Base-by-base conservation (phyloP, 1,140 invertebrate species). In the Zelostemma sp. region DNA sequence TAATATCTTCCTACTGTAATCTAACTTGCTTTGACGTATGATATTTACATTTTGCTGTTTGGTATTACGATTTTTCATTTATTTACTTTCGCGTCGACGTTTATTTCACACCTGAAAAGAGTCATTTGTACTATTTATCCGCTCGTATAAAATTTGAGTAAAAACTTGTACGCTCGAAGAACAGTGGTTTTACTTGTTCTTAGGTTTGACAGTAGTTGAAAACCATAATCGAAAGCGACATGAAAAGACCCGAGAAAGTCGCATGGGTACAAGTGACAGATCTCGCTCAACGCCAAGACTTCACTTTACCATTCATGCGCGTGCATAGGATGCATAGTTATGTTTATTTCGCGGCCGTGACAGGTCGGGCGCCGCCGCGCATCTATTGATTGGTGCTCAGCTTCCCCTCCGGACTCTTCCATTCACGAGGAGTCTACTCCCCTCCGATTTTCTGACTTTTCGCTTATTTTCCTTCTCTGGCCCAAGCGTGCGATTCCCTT, bases 371-470 rank as follows among this genome's bases (percentile, higher is more conserved):
- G 74, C 74, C 75, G 74, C 66, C 74, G 77, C 77, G 72, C 69
- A 73, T 76, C 70, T 79, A 80, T 80, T 76, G 78, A 80, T 79
- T 80, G 78, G 72, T 69, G 72, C 71, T 54, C 69, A 65, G 58
- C 64, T 53, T 68, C 65, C 58, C 68, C 67, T 66, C 62, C 63
- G 58, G 49, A 59, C 68, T 69, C 61, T 46, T 68, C 59, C 47
- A 66, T 62, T 62, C 68, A 58, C 68, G 43, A 49, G 45, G 57
- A 57, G 60, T 61, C 58, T 43, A 35, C 48, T 55, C 38, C 48
- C 53, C 40, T 54, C 59, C 38, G 55, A 49, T 65, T 45, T 65
- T 54, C n/a, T n/a, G 38, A 40, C 14, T n/a, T n/a, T 43, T 4
- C 43, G n/a, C 40, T 47, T 17, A 48, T 54, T 54, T 64, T 59